Evolutionary conservation across 2,888 invertebrate genomes (phyloP), one percentile per base, ranked within the genome.

Genomic region (Agapostemon virescens): DNA sequence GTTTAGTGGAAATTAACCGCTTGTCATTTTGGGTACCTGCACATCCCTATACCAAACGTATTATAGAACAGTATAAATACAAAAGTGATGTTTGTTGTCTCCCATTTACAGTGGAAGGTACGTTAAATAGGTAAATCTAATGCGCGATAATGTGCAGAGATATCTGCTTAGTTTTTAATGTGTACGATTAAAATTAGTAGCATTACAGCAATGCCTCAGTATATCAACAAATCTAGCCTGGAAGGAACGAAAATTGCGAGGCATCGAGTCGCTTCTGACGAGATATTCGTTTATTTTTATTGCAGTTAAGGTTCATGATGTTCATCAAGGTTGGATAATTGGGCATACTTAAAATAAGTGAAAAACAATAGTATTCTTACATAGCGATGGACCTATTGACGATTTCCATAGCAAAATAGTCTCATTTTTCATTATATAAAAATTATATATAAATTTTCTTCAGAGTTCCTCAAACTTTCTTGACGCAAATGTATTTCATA

Each of bases 41-140:
- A 49, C n/a, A 49, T n/a, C 20, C n/a, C n/a, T 49, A 49, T n/a
- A n/a, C 49, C 49, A 30, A 58, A 58, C 58, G 58, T 58, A 58
- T 58, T 30, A 33, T 30, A 20, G 30, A 61, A 33, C 9, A 61
- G 33, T 61, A 61, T 61, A 30, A 26, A 26, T 26, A 55, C 55
- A 55, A 55, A 55, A 55, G 55, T 49, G n/a, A 49, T 49, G n/a
- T n/a, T 20, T 55, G 5, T 52, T 52, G 52, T 6, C 23, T 52
- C 5, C 23, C 23, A 23, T 11, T 52, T 5, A 52, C 23, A 13
- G 52, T 52, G 52, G 52, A 52, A 23, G 23, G 11, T n/a, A 11
- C 11, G 49, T 11, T 23, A n/a, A n/a, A 23, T 23, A 52, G n/a
- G 49, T 52, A 52, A 52, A 11, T n/a, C 49, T 49, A 23, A 11